phyloP scores from a whole-genome alignment of 2,113 vertebrate genomes.

The Speoplatyrhinus poulsoni region DNA sequence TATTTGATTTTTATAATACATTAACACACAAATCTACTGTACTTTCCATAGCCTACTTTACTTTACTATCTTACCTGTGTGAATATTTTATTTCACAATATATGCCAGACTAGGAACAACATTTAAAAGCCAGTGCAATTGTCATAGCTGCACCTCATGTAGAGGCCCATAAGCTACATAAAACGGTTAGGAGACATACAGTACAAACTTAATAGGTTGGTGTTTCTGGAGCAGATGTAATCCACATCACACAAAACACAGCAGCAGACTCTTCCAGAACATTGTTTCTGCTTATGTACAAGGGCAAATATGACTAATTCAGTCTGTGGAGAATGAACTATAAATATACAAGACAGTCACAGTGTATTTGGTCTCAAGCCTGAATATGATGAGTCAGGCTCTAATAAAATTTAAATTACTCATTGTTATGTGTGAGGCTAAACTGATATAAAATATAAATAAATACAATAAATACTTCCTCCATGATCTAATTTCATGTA shows the following conservation, averaged over 20 bases:
- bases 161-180: constrained; percentile 7
- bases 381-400: background rate
- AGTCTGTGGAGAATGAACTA: constrained; percentile 10
- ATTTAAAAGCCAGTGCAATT: constrained; percentile 48
- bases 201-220: constrained; percentile 10
- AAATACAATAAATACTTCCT: no score
- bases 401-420: no score
- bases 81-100: constrained; percentile 18
- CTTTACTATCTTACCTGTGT: constrained; percentile 50
- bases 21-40: constrained; percentile 9
- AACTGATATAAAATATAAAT: no score
- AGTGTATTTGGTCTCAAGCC: constrained; percentile 1
- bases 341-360: constrained; percentile 5
- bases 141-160: constrained; percentile 52
- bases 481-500: no score
- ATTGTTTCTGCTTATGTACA: background rate
- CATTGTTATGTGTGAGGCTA: no score
- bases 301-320: background rate
- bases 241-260: constrained; percentile 12
- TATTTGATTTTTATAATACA: background rate
- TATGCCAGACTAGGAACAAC: constrained; percentile 1
- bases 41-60: background rate
- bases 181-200: background rate
- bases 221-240: constrained; percentile 12
- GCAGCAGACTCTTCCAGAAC: background rate